These are phyloP conservation scores for Emys orbicularis DNA, from an alignment of 2,797 vertebrate genomes.

Conservation along the genomic window DNA sequence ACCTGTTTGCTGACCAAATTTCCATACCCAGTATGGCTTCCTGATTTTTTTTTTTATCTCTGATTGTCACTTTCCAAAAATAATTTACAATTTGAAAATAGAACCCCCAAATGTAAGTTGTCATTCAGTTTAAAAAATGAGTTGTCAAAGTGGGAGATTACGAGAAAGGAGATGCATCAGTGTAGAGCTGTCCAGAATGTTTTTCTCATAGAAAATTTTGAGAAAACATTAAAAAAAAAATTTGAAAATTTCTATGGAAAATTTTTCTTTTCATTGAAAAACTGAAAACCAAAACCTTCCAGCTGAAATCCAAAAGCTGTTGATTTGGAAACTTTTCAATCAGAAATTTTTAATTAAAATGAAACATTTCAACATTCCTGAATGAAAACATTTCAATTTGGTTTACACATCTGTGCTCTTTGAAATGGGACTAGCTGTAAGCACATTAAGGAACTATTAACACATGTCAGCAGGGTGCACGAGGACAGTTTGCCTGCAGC, in stretches of 20 bases:
- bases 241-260: neutral
- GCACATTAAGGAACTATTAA: neutral
- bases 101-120: neutral
- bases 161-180: neutral
- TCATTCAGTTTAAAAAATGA: neutral
- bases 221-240: neutral
- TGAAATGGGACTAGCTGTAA: too few species aligned
- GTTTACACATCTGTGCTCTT: neutral
- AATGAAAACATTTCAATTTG: neutral
- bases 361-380: neutral
- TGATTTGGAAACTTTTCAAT: neutral
- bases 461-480: neutral
- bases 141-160: neutral
- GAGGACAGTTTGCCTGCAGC: neutral
- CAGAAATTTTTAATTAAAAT: neutral
- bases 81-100: neutral
- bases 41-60: neutral
- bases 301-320: neutral
- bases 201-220: neutral
- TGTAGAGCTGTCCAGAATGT: neutral
- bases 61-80: neutral
- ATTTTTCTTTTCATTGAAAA: neutral
- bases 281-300: neutral
- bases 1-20: neutral
- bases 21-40: neutral